phyloP scores from a whole-genome alignment of 2,888 invertebrate species.

The Tholera decimalis region DNA sequence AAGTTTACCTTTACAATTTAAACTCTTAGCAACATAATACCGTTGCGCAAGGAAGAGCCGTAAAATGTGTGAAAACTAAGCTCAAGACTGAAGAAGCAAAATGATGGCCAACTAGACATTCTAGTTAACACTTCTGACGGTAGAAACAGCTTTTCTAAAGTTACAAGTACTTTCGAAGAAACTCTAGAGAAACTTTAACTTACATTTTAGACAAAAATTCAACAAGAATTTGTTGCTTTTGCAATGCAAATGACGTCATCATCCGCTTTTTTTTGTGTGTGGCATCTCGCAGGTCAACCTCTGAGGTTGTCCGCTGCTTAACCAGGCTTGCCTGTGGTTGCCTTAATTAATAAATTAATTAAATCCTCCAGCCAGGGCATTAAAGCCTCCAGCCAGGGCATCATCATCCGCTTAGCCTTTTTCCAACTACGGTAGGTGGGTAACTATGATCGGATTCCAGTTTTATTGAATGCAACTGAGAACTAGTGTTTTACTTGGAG shows the following conservation, averaged over 20 bases:
- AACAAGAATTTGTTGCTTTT: not conserved
- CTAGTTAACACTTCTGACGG: slow-evolving; percentile 13
- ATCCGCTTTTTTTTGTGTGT: no score
- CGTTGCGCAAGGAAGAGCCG: not conserved
- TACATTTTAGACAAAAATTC: slow-evolving; percentile 22
- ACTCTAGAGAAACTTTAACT: slow-evolving; percentile 4
- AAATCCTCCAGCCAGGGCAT: no score
- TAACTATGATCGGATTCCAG: no score
- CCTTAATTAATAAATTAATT: no score
- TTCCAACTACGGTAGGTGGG: no score
- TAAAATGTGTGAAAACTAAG: slow-evolving; percentile 13
- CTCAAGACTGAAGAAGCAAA: slow-evolving; percentile 17
- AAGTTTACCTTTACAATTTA: not conserved
- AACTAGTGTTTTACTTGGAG: no score
- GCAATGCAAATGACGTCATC: slow-evolving; percentile 2
- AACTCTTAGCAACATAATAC: not conserved
- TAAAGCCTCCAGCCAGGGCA: no score
- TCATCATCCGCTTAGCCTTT: no score
- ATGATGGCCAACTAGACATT: slow-evolving; percentile 12
- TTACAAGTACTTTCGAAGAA: slow-evolving; percentile 17
- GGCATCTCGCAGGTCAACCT: no score
- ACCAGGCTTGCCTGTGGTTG: no score
- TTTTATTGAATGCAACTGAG: no score
- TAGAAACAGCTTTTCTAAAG: slow-evolving; percentile 8
- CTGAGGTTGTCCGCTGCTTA: no score